Conservation (phyloP, 2,888 invertebrate species). For the Amblyteles armatorius region DNA sequence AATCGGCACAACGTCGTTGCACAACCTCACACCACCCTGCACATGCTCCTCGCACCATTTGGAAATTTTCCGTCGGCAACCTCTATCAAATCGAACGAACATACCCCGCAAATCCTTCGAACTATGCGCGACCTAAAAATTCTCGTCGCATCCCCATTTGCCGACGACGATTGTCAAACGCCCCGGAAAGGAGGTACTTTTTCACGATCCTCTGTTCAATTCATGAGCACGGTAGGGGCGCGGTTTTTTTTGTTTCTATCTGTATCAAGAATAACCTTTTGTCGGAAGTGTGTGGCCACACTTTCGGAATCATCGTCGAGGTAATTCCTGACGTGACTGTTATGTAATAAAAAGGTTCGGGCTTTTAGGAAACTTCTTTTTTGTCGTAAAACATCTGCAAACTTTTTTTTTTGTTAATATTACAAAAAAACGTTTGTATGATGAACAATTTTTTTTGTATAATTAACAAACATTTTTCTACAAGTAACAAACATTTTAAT, state of each 20-base stretch:
- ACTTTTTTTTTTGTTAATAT: too few relatives aligned
- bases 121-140: constrained; percentile 34
- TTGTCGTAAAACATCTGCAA: too few relatives aligned
- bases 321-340: too few relatives aligned
- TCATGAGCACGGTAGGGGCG: neutral
- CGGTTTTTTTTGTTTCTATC: neutral
- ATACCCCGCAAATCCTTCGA: constrained; percentile 40
- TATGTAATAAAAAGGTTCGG: too few relatives aligned
- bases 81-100: constrained; percentile 34
- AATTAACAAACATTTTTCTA: neutral
- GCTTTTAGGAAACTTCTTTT: too few relatives aligned
- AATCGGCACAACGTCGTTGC: constrained; percentile 46
- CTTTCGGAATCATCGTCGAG: too few relatives aligned
- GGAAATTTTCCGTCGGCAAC: constrained; percentile 45
- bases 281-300: neutral
- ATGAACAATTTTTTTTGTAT: neutral
- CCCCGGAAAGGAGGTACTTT: neutral
- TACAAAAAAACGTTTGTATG: too few relatives aligned
- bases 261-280: neutral
- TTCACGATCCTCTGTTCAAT: neutral
- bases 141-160: neutral
- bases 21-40: constrained; percentile 15
- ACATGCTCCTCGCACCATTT: constrained; percentile 44
- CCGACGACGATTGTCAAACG: constrained; percentile 2
- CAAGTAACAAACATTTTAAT: too few relatives aligned